Evolutionary conservation across 2,888 invertebrate species (phyloP).

Genomic region (Polymixis flavicincta): DNA sequence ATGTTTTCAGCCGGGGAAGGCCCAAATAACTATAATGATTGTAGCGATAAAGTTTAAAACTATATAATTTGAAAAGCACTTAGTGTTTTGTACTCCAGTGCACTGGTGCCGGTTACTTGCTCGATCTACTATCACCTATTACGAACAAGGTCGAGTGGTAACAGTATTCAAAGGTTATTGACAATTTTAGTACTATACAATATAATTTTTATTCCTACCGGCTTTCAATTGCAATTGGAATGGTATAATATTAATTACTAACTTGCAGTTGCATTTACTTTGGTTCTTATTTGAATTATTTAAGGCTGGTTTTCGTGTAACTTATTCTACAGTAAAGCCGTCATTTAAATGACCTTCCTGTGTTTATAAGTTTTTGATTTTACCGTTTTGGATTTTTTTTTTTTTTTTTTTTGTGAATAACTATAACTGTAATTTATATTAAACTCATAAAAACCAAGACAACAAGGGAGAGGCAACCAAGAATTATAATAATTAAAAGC

Average conservation of each 20-base stretch:
- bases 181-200: constrained; percentile 38
- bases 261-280: background rate
- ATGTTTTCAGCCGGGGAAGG: background rate
- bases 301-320: background rate
- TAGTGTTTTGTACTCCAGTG: constrained; percentile 9
- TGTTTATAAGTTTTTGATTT: background rate
- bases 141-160: constrained; percentile 44
- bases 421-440: background rate
- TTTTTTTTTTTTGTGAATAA: background rate
- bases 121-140: constrained; percentile 39
- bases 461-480: background rate
- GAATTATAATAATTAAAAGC: constrained; percentile 13
- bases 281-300: background rate
- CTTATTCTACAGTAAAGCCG: background rate
- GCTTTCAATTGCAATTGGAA: constrained; percentile 32
- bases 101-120: constrained; percentile 28
- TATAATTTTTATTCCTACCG: constrained; percentile 29
- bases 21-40: background rate
- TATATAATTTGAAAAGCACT: background rate
- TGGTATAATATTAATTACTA: background rate
- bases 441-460: background rate
- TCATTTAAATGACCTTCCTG: background rate
- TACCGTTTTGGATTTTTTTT: background rate
- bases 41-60: background rate
- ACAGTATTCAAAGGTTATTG: constrained; percentile 45